Evolutionary conservation across 2,113 vertebrate genomes (phyloP).

Genomic region (Eulacestoma nigropectus): DNA sequence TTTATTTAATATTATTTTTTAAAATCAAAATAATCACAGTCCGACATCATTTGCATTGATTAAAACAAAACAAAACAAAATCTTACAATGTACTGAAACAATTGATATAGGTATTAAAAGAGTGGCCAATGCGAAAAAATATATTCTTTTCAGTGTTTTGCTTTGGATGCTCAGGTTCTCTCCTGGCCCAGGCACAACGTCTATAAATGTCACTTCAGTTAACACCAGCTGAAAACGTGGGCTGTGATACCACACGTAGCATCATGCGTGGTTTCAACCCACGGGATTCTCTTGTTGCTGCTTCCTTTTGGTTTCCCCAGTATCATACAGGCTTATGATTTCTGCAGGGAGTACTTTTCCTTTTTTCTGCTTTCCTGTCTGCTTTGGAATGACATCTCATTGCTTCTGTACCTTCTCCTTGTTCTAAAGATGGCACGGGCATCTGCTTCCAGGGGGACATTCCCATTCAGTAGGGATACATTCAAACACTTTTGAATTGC

Average conservation of each 20-base stretch:
- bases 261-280: not conserved
- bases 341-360: not conserved
- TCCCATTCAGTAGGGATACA: not conserved
- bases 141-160: not conserved
- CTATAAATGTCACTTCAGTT: not conserved
- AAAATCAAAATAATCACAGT: not conserved
- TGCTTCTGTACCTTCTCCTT: not conserved
- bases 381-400: not conserved
- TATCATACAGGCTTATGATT: not conserved
- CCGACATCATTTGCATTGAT: not conserved
- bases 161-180: not conserved
- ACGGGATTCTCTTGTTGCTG: not conserved
- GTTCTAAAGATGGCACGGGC: not conserved
- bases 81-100: not conserved
- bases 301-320: not conserved
- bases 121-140: not conserved
- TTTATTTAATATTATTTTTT: constrained; percentile 1
- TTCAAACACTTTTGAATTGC: not conserved
- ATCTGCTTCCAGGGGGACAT: not conserved
- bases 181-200: not conserved
- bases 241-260: not conserved
- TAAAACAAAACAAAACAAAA: not conserved
- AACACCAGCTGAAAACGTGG: not conserved
- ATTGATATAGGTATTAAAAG: not conserved
- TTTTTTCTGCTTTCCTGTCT: not conserved